Evolutionary conservation across 2,888 invertebrate species (phyloP).

Genomic region (Rhopalosiphum nymphaeae): DNA sequence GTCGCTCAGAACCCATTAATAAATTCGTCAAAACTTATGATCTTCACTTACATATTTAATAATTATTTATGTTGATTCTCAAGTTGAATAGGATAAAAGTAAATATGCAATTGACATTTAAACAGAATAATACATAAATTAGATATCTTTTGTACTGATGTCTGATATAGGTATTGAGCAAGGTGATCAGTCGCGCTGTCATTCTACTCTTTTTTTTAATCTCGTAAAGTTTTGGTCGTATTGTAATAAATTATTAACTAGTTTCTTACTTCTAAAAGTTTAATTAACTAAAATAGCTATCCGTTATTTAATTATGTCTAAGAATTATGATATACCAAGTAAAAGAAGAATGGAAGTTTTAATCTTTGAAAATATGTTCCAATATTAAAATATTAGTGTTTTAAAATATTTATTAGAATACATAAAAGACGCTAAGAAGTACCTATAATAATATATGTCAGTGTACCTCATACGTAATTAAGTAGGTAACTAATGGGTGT

Average conservation of each 20-base stretch:
- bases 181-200: not conserved
- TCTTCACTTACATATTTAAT: not conserved
- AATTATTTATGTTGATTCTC: not conserved
- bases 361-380: not conserved
- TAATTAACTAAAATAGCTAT: too few species aligned
- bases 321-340: not conserved
- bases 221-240: too few species aligned
- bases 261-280: too few species aligned
- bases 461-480: too few species aligned
- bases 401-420: too few species aligned
- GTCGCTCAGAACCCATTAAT: not conserved
- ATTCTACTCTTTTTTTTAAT: not conserved
- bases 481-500: not conserved
- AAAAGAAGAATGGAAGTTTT: not conserved
- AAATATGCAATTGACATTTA: not conserved
- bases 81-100: not conserved
- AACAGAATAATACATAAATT: not conserved
- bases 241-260: too few species aligned
- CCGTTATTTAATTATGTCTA: too few species aligned
- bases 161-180: not conserved
- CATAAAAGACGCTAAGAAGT: too few species aligned
- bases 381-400: too few species aligned
- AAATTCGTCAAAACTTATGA: not conserved
- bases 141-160: not conserved
- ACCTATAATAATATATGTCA: too few species aligned